Conservation (phyloP, 2,888 invertebrate genomes). For the Brassicogethes aeneus region DNA sequence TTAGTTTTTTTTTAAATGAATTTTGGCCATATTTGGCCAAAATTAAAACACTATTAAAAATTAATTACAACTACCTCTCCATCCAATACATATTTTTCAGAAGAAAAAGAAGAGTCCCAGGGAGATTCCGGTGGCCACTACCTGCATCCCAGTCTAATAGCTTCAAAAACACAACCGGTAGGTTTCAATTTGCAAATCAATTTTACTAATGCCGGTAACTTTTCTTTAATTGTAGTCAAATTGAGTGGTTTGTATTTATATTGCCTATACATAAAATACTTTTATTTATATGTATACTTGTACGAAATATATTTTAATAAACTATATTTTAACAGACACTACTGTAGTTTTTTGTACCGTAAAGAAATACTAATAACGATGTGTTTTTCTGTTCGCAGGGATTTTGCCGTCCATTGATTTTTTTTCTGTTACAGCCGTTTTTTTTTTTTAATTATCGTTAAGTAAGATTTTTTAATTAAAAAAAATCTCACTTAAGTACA, state of each 20-base stretch:
- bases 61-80: no score
- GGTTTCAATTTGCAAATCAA: conserved; percentile 33
- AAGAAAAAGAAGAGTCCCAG: conserved; percentile 8
- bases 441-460: background rate
- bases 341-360: no score
- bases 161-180: conserved; percentile 53
- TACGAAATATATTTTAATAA: background rate
- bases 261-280: no score
- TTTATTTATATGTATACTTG: no score
- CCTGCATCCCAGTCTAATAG: conserved; percentile 72
- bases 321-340: no score
- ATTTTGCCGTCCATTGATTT: conserved; percentile 17
- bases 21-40: no score
- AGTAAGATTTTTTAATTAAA: background rate
- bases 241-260: conserved; percentile 1
- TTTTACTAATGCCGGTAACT: conserved; percentile 2
- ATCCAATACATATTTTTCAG: no score
- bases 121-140: conserved; percentile 53
- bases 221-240: background rate
- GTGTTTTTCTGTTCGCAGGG: conserved; percentile 34
- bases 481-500: background rate
- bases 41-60: no score
- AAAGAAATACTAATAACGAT: conserved; percentile 27
- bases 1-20: no score
- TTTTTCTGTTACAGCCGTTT: conserved; percentile 16